A percentile compares a stretch with the other conserved stretches of the same genome.
phyloP scores from a whole-genome alignment of 2,888 invertebrate species.

The Drosophila longiperda region DNA sequence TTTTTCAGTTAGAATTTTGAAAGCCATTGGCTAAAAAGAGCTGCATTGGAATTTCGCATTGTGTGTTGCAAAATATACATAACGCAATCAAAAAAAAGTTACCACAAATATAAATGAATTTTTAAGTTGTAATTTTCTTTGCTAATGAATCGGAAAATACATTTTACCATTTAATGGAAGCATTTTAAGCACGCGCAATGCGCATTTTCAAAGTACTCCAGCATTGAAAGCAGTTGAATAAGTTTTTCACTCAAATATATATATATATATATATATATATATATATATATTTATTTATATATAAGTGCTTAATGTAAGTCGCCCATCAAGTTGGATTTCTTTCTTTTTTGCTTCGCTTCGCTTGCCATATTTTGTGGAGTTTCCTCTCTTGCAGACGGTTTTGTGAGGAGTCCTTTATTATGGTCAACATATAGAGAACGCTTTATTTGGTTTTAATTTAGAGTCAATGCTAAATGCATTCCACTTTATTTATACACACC shows the following conservation, averaged over 20 bases:
- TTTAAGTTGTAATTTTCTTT: background rate
- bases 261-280: background rate
- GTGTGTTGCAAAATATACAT: background rate
- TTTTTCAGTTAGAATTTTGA: background rate
- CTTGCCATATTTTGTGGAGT: slow-evolving; percentile 4
- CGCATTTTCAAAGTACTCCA: slow-evolving; percentile 24
- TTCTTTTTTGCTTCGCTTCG: slow-evolving; percentile 4
- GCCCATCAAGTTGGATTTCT: slow-evolving; percentile 26
- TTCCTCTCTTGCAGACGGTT: slow-evolving; percentile 17
- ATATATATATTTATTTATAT: background rate
- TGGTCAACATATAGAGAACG: slow-evolving; percentile 48
- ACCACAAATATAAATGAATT: background rate
- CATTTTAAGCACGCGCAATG: slow-evolving; percentile 11
- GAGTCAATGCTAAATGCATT: slow-evolving; percentile 57
- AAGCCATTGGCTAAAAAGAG: background rate
- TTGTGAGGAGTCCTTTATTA: slow-evolving; percentile 41
- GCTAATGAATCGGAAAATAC: slow-evolving; percentile 2
- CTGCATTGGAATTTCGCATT: background rate
- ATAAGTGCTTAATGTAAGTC: slow-evolving; percentile 37
- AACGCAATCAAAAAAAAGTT: background rate
- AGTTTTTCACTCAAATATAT: background rate
- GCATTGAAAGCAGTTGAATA: slow-evolving; percentile 13
- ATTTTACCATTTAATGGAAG: slow-evolving; percentile 36
- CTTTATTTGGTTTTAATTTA: slow-evolving; percentile 65
- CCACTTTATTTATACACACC: slow-evolving; percentile 63